Evolutionary conservation across 1,140 invertebrate genomes (phyloP).

Genomic region (Oncopeltus fasciatus): DNA sequence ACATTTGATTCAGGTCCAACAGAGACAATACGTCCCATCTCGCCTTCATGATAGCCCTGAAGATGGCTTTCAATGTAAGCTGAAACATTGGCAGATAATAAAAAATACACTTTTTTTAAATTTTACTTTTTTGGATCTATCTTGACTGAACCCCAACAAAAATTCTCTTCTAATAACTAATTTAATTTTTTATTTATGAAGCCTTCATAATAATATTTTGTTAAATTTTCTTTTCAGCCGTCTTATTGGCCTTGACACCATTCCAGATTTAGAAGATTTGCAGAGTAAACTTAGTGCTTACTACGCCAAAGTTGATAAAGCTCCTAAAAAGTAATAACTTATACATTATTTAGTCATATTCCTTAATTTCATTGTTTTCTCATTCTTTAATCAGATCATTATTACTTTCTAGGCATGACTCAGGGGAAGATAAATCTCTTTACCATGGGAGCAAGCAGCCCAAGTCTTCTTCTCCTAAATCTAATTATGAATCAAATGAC

Average conservation of each 20-base stretch:
- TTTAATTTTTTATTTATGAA: too few species aligned
- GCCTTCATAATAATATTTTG: too few species aligned
- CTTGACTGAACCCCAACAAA: too few species aligned
- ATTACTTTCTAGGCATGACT: background rate
- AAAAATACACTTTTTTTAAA: too few species aligned
- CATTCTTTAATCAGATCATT: too few species aligned
- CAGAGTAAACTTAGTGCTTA: constrained; percentile 62
- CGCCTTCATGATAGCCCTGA: too few species aligned
- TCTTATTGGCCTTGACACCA: constrained; percentile 33
- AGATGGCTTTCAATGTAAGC: too few species aligned
- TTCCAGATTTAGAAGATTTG: constrained; percentile 57
- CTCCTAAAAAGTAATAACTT: constrained; percentile 29
- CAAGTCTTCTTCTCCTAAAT: background rate
- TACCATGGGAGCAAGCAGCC: background rate
- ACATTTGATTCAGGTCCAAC: too few species aligned
- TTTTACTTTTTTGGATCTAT: too few species aligned
- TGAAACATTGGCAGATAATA: too few species aligned
- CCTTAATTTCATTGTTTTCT: background rate
- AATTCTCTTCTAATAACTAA: too few species aligned
- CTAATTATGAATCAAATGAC: constrained; percentile 5
- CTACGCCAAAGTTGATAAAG: constrained; percentile 62
- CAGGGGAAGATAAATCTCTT: background rate
- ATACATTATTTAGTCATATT: background rate
- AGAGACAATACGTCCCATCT: too few species aligned
- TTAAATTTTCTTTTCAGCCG: constrained; percentile 13